Evolutionary conservation across 2,113 vertebrate genomes (phyloP).

Genomic region (Potamarius usumacintae): DNA sequence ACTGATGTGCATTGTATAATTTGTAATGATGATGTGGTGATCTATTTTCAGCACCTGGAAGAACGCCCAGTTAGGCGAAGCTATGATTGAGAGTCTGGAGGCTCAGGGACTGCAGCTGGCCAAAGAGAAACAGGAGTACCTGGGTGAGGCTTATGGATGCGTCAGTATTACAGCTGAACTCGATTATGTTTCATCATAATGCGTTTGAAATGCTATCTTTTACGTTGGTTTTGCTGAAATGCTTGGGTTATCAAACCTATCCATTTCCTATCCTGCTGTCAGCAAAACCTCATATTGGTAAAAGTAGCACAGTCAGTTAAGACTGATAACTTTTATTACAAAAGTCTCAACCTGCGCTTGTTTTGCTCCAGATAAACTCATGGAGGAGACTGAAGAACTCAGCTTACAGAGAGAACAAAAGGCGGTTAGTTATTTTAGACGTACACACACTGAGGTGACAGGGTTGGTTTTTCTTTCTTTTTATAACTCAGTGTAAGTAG

Average conservation of each 20-base stretch:
- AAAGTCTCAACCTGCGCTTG: constrained; percentile 15
- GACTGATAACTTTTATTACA: not conserved
- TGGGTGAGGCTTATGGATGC: constrained; percentile 75
- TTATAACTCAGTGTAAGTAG: not conserved
- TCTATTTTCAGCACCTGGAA: constrained; percentile 86
- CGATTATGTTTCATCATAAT: not conserved
- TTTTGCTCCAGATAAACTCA: constrained; percentile 86
- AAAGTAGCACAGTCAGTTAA: not conserved
- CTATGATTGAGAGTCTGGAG: constrained; percentile 97
- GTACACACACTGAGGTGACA: not conserved
- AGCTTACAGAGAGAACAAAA: constrained; percentile 89
- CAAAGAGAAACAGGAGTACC: constrained; percentile 96
- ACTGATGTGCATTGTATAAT: not conserved
- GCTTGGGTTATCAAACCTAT: not conserved
- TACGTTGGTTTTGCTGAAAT: not conserved
- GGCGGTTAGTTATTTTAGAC: constrained; percentile 74
- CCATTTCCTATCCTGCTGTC: not conserved
- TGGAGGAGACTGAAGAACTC: constrained; percentile 96
- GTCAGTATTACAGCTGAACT: not conserved
- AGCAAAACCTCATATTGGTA: not conserved
- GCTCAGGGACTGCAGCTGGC: constrained; percentile 95
- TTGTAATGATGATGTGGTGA: not conserved
- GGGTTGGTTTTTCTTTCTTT: not conserved
- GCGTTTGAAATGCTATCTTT: not conserved
- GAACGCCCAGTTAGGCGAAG: constrained; percentile 93